Evolutionary conservation across 2,888 invertebrate species (phyloP).

Genomic region (Scelioninae gen. 1): DNA sequence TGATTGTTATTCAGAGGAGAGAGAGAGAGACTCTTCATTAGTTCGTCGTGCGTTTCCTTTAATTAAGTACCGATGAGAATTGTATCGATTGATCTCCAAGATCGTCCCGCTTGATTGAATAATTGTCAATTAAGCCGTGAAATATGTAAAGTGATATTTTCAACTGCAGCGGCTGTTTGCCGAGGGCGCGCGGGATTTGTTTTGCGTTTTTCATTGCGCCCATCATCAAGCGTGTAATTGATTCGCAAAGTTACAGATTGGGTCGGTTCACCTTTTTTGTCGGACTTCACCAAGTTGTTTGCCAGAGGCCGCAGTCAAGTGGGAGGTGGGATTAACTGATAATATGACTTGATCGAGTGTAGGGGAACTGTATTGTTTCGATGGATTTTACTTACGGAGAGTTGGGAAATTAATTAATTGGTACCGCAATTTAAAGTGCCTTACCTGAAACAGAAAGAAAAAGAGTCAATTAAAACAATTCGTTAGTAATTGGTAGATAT

Average conservation of each 20-base stretch:
- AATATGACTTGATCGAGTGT: slow-evolving; percentile 23
- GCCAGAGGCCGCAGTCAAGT: not conserved
- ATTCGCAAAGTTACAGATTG: slow-evolving; percentile 56
- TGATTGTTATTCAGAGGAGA: no score
- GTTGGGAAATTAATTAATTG: slow-evolving; percentile 31
- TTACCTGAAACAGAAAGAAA: slow-evolving; percentile 27
- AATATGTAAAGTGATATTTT: slow-evolving; percentile 60
- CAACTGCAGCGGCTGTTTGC: slow-evolving; percentile 21
- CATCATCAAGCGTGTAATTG: slow-evolving; percentile 56
- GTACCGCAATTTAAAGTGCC: slow-evolving; percentile 12
- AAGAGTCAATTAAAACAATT: slow-evolving; percentile 17
- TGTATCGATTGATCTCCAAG: no score
- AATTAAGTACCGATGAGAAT: no score
- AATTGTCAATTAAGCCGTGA: no score
- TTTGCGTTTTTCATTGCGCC: slow-evolving; percentile 41
- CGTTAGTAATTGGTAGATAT: not conserved
- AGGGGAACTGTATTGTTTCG: slow-evolving; percentile 16
- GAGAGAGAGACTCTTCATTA: no score
- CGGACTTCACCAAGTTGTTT: slow-evolving; percentile 13
- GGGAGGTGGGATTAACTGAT: slow-evolving; percentile 22
- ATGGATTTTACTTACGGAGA: slow-evolving; percentile 24
- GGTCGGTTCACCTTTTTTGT: slow-evolving; percentile 50
- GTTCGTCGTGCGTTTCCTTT: no score
- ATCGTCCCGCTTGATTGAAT: no score
- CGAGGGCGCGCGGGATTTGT: slow-evolving; percentile 40